Base-by-base conservation (phyloP, 2,113 vertebrate species). In the Strix aluco region DNA sequence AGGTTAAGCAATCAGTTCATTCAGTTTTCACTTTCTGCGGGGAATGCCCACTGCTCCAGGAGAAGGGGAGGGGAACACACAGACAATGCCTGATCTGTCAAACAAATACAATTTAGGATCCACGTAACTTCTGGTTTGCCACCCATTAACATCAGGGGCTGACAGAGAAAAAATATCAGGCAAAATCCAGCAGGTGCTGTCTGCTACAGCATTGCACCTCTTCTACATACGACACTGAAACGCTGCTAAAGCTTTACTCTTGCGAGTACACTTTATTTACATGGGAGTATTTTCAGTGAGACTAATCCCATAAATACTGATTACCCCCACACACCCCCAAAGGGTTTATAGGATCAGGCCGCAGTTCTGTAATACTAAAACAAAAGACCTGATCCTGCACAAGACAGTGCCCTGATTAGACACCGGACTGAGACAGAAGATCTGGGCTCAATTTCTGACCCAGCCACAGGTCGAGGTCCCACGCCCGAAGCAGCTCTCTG, bases 1-100 rank as follows among this genome's bases (percentile, higher is more conserved):
- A 97, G 97, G 97, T 97, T 91, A 96, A 97, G 97, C 97, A 97
- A 98, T 97, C 97, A 97, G 97, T 95, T 95, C 96, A 95, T 97
- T 96, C 91, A 84, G 97, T 83, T 97, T 82, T 94, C 94, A 85
- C 85, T 54, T 97, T 96, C 95, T 83, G 75, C 44, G 13, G 95
- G 95, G 87, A 91, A 94, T 62, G 84, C 92, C 82, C 90, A 96
- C 93, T 86, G 90, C 92, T 94, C 71, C 25, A 10, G 92, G 62
- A 73, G 86, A 80, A 87, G 62, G 55, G 52, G 92, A 84, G 18
- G 79, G 38, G 18, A n/a, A 54, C 9, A 5, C 84, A 44, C 84
- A 87, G 75, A 91, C 91, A 96, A 93, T 72, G 87, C 89, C 91
- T 20, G 87, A 74, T 74, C 91, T 78, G 84, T 93, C 95, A 92